A percentile compares a stretch with the other conserved stretches of the same genome.
phyloP scores from a whole-genome alignment of 37 sponge, comb jelly and placozoan species.

The Halichondria panicea region DNA sequence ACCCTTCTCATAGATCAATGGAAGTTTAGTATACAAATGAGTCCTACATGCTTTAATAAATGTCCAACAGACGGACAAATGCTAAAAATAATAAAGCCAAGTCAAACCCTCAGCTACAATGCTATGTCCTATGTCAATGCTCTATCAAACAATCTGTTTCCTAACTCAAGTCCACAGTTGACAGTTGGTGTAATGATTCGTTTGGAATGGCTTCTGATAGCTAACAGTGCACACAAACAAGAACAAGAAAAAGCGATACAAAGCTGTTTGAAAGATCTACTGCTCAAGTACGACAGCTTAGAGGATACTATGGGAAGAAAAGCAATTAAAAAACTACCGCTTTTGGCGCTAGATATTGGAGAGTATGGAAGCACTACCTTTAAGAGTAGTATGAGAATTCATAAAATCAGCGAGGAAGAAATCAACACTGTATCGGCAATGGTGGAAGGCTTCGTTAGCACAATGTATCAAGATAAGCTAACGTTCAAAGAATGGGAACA shows the following conservation, averaged over 20 bases:
- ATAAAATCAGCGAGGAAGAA: not conserved
- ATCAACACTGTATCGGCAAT: not conserved
- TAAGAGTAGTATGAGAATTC: not conserved
- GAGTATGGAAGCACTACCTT: slow-evolving; percentile 43
- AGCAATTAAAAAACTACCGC: not conserved
- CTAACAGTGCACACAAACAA: not conserved
- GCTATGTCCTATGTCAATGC: not conserved
- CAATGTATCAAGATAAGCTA: not conserved
- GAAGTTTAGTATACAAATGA: slow-evolving; percentile 24
- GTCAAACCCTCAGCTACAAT: not conserved
- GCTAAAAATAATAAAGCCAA: not conserved
- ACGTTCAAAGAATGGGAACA: slow-evolving; percentile 28
- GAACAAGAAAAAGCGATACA: not conserved
- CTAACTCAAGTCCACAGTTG: not conserved
- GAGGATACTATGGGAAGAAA: not conserved
- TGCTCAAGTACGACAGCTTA: not conserved
- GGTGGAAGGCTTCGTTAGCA: not conserved
- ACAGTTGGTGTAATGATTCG: slow-evolving; percentile 24
- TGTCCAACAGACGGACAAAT: not conserved
- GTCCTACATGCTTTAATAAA: not conserved
- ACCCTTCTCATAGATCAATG: slow-evolving; percentile 32
- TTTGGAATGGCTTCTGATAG: slow-evolving; percentile 46
- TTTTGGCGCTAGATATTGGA: slow-evolving; percentile 43
- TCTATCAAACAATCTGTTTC: not conserved
- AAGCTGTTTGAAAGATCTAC: slow-evolving; percentile 1